Base-by-base conservation (phyloP, 2,888 invertebrate species). In the Drosophila leonis region DNA sequence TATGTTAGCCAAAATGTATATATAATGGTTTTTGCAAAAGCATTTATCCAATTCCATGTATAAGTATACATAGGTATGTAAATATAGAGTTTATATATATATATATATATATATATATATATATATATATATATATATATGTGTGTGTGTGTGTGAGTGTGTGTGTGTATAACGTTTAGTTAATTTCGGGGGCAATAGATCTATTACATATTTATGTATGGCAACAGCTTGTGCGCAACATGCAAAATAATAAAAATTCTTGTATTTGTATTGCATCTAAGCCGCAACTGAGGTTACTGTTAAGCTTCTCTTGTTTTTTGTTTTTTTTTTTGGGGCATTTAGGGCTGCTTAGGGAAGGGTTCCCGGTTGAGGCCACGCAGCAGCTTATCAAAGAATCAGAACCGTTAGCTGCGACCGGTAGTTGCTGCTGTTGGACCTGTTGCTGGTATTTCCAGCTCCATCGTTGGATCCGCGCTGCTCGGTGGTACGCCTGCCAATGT, bases 331-430 rank as follows among this genome's bases (percentile, higher is more conserved):
- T 66, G 48, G 24, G 31, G 24, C 33, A 66, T 62, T 44, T 62
- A 63, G 33, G 52, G 48, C 78, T 76, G 67, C 71, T 78, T 63
- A 39, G 63, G 8, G 2, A 54, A 68, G 51, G 57, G 52, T 52
- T 82, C 70, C 46, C 79, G 82, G 74, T 92, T 90, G 69, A 91
- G 79, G 67, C 90, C 87, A 63, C 82, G 90, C 78, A 92, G 83
- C 69, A 92, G 83, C 78, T 91, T 93, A 51, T 91, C 83, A 72
- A 92, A 77, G 74, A 92, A 92, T 93, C 92, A 93, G 83, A 92
- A 90, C 83, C 92, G 92, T 92, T 92, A 92, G 92, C 92, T 92
- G 73, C 90, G 88, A 75, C 90, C 90, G 46, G 82, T 83, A 33
- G 81, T 42, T 39, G 88, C 72, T 27, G 82, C 27, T 20, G 71